A percentile compares a stretch with the other conserved stretches of the same genome.
Evolutionary conservation across 2,888 invertebrate genomes (phyloP).

Genomic region (Dorcus parallelipipedus): DNA sequence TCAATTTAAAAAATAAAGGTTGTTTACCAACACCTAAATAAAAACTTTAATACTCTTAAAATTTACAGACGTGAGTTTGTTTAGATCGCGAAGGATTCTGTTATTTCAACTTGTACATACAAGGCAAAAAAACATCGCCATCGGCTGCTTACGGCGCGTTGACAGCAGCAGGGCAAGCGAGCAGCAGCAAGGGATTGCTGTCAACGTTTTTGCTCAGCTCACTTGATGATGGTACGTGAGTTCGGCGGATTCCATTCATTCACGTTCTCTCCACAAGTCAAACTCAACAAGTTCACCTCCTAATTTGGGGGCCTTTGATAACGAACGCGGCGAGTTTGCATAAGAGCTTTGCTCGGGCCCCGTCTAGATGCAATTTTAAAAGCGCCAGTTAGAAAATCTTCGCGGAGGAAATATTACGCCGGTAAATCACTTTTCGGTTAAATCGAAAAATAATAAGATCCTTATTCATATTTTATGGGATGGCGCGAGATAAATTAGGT

Average conservation of each 20-base stretch:
- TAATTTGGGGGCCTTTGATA: conserved; percentile 20
- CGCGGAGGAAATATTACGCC: conserved; percentile 8
- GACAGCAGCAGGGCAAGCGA: too few species aligned
- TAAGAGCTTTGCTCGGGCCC: conserved; percentile 11
- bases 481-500: too few species aligned
- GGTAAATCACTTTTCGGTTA: conserved; percentile 11
- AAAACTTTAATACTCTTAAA: too few species aligned
- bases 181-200: background rate
- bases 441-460: conserved; percentile 14
- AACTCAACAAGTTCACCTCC: conserved; percentile 23
- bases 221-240: background rate
- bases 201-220: conserved; percentile 1
- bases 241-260: background rate
- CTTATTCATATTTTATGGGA: background rate
- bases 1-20: too few species aligned
- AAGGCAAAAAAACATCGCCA: too few species aligned
- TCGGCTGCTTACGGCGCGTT: too few species aligned
- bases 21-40: too few species aligned
- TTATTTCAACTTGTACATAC: too few species aligned
- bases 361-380: conserved; percentile 15
- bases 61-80: too few species aligned
- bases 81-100: too few species aligned
- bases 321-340: conserved; percentile 13
- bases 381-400: conserved; percentile 3
- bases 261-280: conserved; percentile 6